Base-by-base conservation (phyloP, 2,797 vertebrate species). In the Sebastes nivosus region DNA sequence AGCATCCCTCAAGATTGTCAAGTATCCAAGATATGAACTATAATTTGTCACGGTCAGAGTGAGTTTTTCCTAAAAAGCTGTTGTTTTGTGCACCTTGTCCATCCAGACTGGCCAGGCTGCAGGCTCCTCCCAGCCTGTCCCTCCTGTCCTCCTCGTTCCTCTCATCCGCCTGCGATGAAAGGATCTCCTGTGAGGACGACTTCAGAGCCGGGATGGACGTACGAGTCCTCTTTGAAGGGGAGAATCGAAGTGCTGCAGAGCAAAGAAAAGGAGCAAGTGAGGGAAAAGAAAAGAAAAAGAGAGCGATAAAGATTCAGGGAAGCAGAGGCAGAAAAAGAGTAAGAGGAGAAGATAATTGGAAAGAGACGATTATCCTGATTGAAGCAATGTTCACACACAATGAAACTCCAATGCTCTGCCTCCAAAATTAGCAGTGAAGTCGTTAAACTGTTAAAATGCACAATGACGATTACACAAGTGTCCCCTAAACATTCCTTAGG, bases 161-260 rank as follows among this genome's bases (percentile, higher is more conserved):
- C 32, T 98, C 97, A 72, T 97, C 97, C 38, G 91, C 95, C 72
- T 94, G 88, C 0, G 95, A 95, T 80, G 96, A 97, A 82, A 99
- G 95, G 63, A 98, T 95, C 95, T 99, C 98, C 93, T 99, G 98
- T 10, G 98, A 99, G 67, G 96, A 95, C 1, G 97, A 97, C 92
- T 99, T 99, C 84, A 99, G 93, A 59, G 97, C 96, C 0, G 96
- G 95, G 63, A 99, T 97, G 84, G 98, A 99, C 85, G 97, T 97
- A 65, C 97, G 97, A 7, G 95, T 94, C 92, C 97, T 97, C 93
- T 99, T 99, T 88, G 97, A 98, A 67, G 98, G 98, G n/a, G 98
- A 99, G 82, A 96, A 96, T 82, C 96, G 97, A 92, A 98, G 92
- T 78, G 95, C 98, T 99, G 93, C 54, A 2, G 67, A 81, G 65